Percentiles rank a stretch among this genome's conserved stretches.
Evolutionary conservation across 2,797 vertebrate species (phyloP).

Genomic region (Semaprochilodus insignis): DNA sequence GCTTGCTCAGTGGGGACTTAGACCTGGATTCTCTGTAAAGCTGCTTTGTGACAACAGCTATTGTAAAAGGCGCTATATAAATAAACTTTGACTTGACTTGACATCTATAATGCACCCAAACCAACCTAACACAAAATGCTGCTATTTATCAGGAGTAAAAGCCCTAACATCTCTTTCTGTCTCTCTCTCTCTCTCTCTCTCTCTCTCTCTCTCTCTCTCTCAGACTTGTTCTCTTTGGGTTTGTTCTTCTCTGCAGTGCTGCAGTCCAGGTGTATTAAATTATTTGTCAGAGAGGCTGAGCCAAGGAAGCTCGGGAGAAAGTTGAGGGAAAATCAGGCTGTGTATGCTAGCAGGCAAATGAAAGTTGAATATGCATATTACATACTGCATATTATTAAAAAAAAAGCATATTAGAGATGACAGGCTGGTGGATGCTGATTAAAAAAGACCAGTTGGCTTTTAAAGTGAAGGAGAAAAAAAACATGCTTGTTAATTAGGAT

Average conservation of each 20-base stretch:
- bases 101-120: too few relatives aligned
- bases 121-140: too few relatives aligned
- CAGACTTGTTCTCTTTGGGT: too few relatives aligned
- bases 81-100: too few relatives aligned
- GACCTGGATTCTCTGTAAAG: too few relatives aligned
- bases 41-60: too few relatives aligned
- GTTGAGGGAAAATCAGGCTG: neutral
- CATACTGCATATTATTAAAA: neutral
- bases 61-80: too few relatives aligned
- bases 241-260: neutral
- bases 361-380: slow-evolving; percentile 9
- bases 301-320: neutral
- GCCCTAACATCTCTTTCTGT: too few relatives aligned
- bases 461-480: neutral
- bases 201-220: too few relatives aligned
- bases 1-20: too few relatives aligned
- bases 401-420: neutral
- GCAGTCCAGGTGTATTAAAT: slow-evolving; percentile 2
- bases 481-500: neutral
- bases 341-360: neutral
- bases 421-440: neutral
- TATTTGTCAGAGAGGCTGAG: neutral
- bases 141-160: too few relatives aligned
- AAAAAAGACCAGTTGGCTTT: neutral
- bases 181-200: too few relatives aligned